These are phyloP conservation scores for Aporophyla lueneburgensis DNA, from an alignment of 2,888 invertebrate genomes.

Conservation along the genomic window DNA sequence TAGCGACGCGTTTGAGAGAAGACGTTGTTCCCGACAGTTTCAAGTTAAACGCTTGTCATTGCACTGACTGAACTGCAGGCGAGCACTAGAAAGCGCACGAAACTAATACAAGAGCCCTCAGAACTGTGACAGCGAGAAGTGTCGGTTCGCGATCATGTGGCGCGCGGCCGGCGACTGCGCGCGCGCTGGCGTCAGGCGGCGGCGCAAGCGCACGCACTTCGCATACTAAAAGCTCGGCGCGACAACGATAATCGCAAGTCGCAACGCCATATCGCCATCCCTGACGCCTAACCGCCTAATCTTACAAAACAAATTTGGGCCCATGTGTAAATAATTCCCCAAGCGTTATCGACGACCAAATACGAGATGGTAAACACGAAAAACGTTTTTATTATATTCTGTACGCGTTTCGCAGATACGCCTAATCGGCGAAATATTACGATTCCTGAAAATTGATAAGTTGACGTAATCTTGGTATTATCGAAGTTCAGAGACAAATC, in stretches of 20 bases:
- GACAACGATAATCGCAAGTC: slow-evolving; percentile 84
- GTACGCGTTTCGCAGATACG: slow-evolving; percentile 76
- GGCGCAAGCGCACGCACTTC: slow-evolving; percentile 85
- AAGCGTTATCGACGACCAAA: slow-evolving; percentile 84
- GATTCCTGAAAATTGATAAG: slow-evolving; percentile 78
- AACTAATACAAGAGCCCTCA: slow-evolving; percentile 80
- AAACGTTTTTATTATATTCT: slow-evolving; percentile 81
- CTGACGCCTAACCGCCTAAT: slow-evolving; percentile 83
- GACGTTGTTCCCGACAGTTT: slow-evolving; percentile 65
- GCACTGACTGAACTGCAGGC: slow-evolving; percentile 82
- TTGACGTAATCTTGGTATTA: slow-evolving; percentile 58
- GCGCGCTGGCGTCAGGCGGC: slow-evolving; percentile 84
- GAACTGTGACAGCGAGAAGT: slow-evolving; percentile 79
- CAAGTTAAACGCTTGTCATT: slow-evolving; percentile 81
- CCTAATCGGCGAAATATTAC: slow-evolving; percentile 77
- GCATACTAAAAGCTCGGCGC: slow-evolving; percentile 88
- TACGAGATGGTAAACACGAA: slow-evolving; percentile 78
- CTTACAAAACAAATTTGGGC: slow-evolving; percentile 83
- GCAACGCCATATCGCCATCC: slow-evolving; percentile 77
- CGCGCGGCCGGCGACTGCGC: slow-evolving; percentile 74
- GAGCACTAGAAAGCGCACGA: slow-evolving; percentile 83
- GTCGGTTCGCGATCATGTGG: slow-evolving; percentile 78
- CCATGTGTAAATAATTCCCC: slow-evolving; percentile 82
- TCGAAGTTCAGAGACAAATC: slow-evolving; percentile 25
- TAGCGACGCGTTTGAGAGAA: slow-evolving; percentile 62